Conservation (phyloP, 2,113 vertebrate genomes). For the Elephantulus edwardii region DNA sequence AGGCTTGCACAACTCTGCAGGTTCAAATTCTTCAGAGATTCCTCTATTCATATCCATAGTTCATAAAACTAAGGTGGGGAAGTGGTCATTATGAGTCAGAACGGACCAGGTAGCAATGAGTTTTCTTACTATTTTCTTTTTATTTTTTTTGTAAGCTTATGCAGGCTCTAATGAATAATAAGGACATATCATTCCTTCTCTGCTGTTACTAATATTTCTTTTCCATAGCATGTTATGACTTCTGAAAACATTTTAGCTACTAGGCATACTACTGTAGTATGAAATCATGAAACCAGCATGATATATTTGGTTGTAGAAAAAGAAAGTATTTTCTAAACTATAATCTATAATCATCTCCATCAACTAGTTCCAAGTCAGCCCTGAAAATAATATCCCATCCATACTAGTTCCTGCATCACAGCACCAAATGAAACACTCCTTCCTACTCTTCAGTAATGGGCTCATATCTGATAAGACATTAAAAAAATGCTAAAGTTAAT, state of each 20-base stretch:
- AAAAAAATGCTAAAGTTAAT: background rate
- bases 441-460: background rate
- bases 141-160: too few species aligned
- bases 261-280: background rate
- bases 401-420: background rate
- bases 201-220: background rate
- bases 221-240: background rate
- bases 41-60: too few species aligned
- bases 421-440: background rate
- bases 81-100: too few species aligned
- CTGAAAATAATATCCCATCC: background rate
- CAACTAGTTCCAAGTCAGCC: background rate
- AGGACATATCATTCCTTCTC: too few species aligned
- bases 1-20: too few species aligned
- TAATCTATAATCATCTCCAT: background rate
- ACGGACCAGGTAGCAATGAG: too few species aligned
- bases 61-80: too few species aligned
- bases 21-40: too few species aligned
- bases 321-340: background rate
- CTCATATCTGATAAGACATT: background rate
- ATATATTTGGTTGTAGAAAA: constrained; percentile 1
- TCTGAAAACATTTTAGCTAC: background rate
- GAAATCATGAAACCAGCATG: background rate
- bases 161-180: too few species aligned
- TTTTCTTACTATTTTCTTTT: too few species aligned